These are phyloP conservation scores for Antigone vipio DNA, from an alignment of 2,113 vertebrate species.

Conservation along the genomic window DNA sequence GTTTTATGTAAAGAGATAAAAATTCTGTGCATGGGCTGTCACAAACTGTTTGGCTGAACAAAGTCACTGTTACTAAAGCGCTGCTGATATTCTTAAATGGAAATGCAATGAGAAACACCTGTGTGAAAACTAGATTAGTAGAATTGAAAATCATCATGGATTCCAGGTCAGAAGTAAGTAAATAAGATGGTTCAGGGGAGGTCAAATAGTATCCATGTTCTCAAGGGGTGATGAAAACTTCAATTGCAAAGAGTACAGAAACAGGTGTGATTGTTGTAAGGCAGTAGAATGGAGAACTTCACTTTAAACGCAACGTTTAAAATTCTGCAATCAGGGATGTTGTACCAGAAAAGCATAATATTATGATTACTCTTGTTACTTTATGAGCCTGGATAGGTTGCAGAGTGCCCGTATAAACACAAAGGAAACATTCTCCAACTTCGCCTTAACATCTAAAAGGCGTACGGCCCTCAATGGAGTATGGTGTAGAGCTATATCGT, in stretches of 20 bases:
- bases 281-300: background rate
- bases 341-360: background rate
- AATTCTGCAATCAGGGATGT: background rate
- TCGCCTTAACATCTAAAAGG: background rate
- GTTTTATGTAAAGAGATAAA: conserved; percentile 87
- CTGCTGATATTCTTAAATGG: conserved; percentile 80
- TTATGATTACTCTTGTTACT: background rate
- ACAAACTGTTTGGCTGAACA: conserved; percentile 79
- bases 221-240: conserved; percentile 69
- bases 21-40: conserved; percentile 79
- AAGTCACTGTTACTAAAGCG: conserved; percentile 76
- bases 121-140: conserved; percentile 65
- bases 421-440: background rate
- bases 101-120: conserved; percentile 89
- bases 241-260: conserved; percentile 55
- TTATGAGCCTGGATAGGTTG: background rate
- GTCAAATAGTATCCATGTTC: conserved; percentile 48
- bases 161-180: conserved; percentile 64
- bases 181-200: conserved; percentile 59
- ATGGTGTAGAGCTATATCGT: background rate
- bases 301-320: background rate
- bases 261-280: conserved; percentile 2
- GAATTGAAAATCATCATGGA: conserved; percentile 55
- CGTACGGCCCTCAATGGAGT: background rate
- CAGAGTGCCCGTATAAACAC: background rate